phyloP scores from a whole-genome alignment of 2,888 invertebrate species.

The Coecobrya sp. region DNA sequence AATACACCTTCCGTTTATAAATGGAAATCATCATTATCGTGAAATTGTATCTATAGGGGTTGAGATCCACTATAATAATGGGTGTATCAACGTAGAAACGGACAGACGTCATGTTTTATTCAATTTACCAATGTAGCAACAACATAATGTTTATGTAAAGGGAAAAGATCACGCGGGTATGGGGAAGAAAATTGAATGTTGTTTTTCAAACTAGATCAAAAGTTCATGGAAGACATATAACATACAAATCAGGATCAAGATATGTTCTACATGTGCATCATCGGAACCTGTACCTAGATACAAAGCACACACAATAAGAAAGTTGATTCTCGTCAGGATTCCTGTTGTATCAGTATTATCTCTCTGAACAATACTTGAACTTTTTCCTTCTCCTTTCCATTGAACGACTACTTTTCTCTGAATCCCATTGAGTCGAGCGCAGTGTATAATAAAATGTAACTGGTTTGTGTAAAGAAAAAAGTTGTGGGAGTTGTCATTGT shows the following conservation, averaged over 20 bases:
- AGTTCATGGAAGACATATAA: slow-evolving; percentile 35
- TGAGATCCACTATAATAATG: no score
- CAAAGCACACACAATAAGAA: not conserved
- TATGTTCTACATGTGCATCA: not conserved
- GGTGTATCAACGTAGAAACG: not conserved
- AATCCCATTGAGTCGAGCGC: not conserved
- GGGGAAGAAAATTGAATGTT: slow-evolving; percentile 34
- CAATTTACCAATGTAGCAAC: not conserved
- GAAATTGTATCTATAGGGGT: no score
- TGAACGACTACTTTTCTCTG: not conserved
- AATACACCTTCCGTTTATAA: no score
- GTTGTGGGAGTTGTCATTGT: not conserved
- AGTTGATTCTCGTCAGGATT: slow-evolving; percentile 27
- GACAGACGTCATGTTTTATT: slow-evolving; percentile 32
- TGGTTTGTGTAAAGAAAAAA: not conserved
- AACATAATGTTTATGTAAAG: not conserved
- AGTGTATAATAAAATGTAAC: not conserved
- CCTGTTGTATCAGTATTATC: not conserved
- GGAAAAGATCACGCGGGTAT: not conserved
- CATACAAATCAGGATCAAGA: not conserved
- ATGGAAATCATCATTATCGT: no score
- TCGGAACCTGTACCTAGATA: not conserved
- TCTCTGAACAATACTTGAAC: not conserved
- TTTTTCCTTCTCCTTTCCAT: not conserved
- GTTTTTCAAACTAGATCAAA: slow-evolving; percentile 34